These are phyloP conservation scores for Hipposideros armiger DNA, from an alignment of 2,113 vertebrate species.

Conservation along the genomic window DNA sequence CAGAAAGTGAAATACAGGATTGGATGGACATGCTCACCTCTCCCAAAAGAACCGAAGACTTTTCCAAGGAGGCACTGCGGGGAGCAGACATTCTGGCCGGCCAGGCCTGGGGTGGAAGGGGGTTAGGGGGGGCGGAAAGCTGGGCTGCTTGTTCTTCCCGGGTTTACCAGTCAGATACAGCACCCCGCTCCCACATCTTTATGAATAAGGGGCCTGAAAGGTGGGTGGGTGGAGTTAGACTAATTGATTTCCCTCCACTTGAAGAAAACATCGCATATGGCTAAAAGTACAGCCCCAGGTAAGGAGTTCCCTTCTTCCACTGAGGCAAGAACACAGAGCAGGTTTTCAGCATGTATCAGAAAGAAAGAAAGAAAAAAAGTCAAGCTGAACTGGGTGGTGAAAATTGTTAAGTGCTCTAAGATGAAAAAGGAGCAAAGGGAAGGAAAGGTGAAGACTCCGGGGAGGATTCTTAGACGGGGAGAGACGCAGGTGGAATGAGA, in stretches of 20 bases:
- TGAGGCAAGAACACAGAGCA: not conserved
- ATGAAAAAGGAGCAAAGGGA: not conserved
- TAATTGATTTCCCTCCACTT: not conserved
- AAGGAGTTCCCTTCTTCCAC: not conserved
- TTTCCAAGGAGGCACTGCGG: not conserved
- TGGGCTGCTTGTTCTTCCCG: not conserved
- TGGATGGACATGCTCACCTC: not conserved
- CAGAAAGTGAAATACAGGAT: not conserved
- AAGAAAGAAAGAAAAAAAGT: not conserved
- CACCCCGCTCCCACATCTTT: not conserved
- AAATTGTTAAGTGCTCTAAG: not conserved
- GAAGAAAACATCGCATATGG: not conserved
- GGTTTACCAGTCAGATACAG: not conserved
- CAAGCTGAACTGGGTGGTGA: not conserved
- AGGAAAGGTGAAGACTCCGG: not conserved
- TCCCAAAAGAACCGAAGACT: not conserved
- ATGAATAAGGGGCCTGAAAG: not conserved
- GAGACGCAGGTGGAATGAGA: not conserved
- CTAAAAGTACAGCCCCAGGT: not conserved
- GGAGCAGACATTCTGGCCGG: not conserved
- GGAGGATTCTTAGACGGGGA: not conserved
- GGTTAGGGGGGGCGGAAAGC: not conserved
- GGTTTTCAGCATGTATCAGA: not conserved
- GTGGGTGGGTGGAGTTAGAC: not conserved
- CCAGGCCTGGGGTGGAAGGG: not conserved